These are phyloP conservation scores for Knipowitschia caucasica DNA, from an alignment of 2,797 vertebrate species.

Conservation along the genomic window DNA sequence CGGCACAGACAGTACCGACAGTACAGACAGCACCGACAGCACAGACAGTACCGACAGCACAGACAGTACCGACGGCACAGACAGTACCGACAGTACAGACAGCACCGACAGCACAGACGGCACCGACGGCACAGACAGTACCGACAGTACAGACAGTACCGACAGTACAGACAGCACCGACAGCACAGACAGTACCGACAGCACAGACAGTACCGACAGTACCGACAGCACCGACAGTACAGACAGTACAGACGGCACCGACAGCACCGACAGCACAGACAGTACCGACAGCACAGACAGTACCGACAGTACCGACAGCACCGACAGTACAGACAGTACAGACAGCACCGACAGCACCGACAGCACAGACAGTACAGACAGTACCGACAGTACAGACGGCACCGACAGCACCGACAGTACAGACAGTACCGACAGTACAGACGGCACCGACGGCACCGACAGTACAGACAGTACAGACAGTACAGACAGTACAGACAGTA, in stretches of 20 bases:
- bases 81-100: conserved; percentile 73
- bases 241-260: too few relatives aligned
- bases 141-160: conserved; percentile 74
- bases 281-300: conserved; percentile 73
- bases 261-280: too few relatives aligned
- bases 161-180: conserved; percentile 76
- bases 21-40: conserved; percentile 74
- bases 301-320: too few relatives aligned
- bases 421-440: conserved; percentile 75
- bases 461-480: conserved; percentile 73
- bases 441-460: too few relatives aligned
- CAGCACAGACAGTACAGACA: conserved; percentile 73
- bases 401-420: too few relatives aligned
- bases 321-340: conserved; percentile 68
- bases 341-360: too few relatives aligned
- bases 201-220: conserved; percentile 74
- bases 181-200: conserved; percentile 75
- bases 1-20: conserved; percentile 73
- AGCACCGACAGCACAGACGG: too few relatives aligned
- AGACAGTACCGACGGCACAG: too few relatives aligned
- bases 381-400: conserved; percentile 74
- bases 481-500: conserved; percentile 66
- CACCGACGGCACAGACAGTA: conserved; percentile 66
- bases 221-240: conserved; percentile 64
- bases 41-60: conserved; percentile 74